A percentile compares a stretch with the other conserved stretches of the same genome.
Conservation (phyloP, 2,113 vertebrate genomes). For the Protobothrops mucrosquamatus region DNA sequence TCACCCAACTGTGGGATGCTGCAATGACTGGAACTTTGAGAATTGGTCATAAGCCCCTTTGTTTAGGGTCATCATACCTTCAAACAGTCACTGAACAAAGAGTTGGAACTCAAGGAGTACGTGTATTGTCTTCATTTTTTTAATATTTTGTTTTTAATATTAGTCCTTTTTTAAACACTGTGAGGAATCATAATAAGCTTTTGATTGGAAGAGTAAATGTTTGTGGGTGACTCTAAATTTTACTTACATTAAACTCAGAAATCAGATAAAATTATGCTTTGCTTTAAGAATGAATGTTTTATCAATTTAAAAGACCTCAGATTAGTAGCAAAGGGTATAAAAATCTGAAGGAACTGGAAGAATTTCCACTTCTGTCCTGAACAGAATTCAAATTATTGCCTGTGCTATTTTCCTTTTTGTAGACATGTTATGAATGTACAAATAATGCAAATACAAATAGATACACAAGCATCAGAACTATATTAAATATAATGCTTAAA, state of each 20-base stretch:
- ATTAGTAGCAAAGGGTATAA: not conserved
- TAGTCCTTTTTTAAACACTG: not conserved
- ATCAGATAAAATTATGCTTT: not conserved
- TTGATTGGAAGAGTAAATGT: not conserved
- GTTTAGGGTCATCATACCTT: not conserved
- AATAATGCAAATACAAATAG: not conserved
- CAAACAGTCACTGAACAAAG: not conserved
- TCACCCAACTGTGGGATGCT: not conserved
- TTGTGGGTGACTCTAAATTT: not conserved
- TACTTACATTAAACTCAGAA: not conserved
- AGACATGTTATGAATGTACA: not conserved
- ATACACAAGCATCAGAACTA: not conserved
- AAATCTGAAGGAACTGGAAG: not conserved
- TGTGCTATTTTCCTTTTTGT: not conserved
- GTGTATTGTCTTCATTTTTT: not conserved
- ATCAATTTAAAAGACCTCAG: not conserved
- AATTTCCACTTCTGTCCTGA: not conserved
- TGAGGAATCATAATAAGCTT: not conserved
- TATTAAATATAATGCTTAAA: not conserved
- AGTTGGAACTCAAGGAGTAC: not conserved
- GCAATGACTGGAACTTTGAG: not conserved
- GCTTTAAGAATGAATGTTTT: not conserved
- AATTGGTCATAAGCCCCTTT: not conserved
- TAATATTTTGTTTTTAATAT: not conserved
- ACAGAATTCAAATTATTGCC: not conserved